Conservation (phyloP, 2,113 vertebrate species). For the Danio rerio region GRCz12tu NC_133192.1:11637001-11637500, state of each 20-base stretch:
- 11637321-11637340: too few species aligned
- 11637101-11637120: slow-evolving; percentile 2
- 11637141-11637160: slow-evolving; percentile 43
- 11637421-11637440: too few species aligned
- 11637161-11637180: slow-evolving; percentile 47
- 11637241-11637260: not conserved
- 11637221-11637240: slow-evolving; percentile 49
- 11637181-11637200: slow-evolving; percentile 39
- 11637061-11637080: not conserved
- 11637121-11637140: slow-evolving; percentile 38
- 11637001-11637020: not conserved
- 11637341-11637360: too few species aligned
- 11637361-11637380: too few species aligned
- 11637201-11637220: slow-evolving; percentile 41
- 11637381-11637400: too few species aligned
- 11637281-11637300: too few species aligned
- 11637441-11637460: too few species aligned
- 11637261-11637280: too few species aligned
- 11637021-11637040: slow-evolving; percentile 31
- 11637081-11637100: not conserved
- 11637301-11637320: too few species aligned
- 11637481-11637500: too few species aligned
- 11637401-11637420: too few species aligned
- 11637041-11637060: not conserved
- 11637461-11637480: too few species aligned